Evolutionary conservation across 2,797 vertebrate species (phyloP).

Genomic region (Lithobates pipiens): DNA sequence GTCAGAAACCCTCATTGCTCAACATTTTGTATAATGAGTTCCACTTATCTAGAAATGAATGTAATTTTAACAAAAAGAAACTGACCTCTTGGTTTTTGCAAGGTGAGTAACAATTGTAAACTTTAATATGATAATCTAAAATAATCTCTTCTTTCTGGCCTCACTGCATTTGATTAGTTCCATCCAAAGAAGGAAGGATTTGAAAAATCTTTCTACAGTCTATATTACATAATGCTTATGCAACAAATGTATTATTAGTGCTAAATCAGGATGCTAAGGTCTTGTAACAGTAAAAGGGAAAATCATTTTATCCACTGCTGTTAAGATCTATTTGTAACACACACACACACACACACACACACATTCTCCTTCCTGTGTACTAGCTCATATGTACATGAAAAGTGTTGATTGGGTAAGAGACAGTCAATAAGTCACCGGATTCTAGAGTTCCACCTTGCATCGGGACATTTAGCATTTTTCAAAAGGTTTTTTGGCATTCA

Average conservation of each 20-base stretch:
- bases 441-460: too few relatives aligned
- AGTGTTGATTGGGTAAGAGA: too few relatives aligned
- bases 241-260: slow-evolving; percentile 52
- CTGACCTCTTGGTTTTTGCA: slow-evolving; percentile 35
- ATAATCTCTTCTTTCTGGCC: slow-evolving; percentile 38
- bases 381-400: too few relatives aligned
- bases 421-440: too few relatives aligned
- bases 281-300: slow-evolving; percentile 40
- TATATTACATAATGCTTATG: slow-evolving; percentile 53
- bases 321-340: too few relatives aligned
- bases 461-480: too few relatives aligned
- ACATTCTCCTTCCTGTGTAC: too few relatives aligned
- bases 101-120: slow-evolving; percentile 31
- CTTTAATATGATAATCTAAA: slow-evolving; percentile 45
- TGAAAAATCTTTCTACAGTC: slow-evolving; percentile 46
- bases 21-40: not conserved
- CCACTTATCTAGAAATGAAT: slow-evolving; percentile 10
- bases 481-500: too few relatives aligned
- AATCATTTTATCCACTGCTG: not conserved
- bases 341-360: too few relatives aligned
- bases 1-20: not conserved
- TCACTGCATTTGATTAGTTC: slow-evolving; percentile 48
- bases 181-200: slow-evolving; percentile 26
- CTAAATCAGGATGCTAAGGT: slow-evolving; percentile 32
- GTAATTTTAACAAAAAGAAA: slow-evolving; percentile 3